Evolutionary conservation across 2,113 vertebrate species (phyloP).

Genomic region (Acanthisitta chloris): DNA sequence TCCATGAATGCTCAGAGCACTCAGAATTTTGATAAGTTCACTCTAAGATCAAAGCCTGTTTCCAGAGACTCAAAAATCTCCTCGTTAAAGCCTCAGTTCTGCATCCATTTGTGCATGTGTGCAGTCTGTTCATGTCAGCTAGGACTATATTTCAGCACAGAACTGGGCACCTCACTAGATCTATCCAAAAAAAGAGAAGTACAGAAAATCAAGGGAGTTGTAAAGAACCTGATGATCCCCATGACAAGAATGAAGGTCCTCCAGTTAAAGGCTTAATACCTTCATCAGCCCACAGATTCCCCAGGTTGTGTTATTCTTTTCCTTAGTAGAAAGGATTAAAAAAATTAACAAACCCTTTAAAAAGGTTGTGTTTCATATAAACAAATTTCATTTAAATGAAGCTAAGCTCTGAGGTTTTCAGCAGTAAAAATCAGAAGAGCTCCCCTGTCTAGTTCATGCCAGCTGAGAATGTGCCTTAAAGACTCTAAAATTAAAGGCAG

Average conservation of each 20-base stretch:
- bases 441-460: background rate
- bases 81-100: background rate
- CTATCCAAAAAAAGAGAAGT: background rate
- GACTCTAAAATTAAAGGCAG: background rate
- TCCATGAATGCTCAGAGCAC: background rate
- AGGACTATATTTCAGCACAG: background rate
- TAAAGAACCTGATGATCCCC: background rate
- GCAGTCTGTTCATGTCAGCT: background rate
- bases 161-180: background rate
- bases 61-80: background rate
- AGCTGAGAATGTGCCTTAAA: background rate
- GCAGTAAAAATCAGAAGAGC: background rate
- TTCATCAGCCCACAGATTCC: background rate
- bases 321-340: background rate
- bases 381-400: background rate
- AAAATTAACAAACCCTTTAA: background rate
- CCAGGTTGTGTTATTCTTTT: background rate
- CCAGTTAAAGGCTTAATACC: background rate
- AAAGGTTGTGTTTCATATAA: background rate
- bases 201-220: background rate
- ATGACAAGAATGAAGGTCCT: background rate
- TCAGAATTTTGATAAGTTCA: background rate
- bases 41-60: conserved; percentile 4
- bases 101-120: background rate
- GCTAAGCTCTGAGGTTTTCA: background rate